phyloP scores from a whole-genome alignment of 1,140 invertebrate species.

The Zaprionus ornatus region DNA sequence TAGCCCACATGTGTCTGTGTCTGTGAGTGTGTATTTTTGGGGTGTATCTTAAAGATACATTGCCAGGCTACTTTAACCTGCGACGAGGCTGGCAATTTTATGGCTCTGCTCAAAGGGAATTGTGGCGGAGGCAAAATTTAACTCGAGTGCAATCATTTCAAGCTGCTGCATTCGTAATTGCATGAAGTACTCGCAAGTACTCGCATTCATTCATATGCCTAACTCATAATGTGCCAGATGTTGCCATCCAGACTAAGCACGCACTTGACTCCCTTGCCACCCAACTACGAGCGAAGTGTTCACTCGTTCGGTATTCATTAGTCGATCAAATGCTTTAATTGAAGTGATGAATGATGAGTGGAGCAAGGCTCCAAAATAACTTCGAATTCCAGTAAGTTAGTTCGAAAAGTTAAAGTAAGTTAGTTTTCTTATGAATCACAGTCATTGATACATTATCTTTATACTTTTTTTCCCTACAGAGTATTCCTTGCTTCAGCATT shows the following conservation, averaged over 20 bases:
- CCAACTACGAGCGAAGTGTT: background rate
- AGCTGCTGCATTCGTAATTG: conserved; percentile 66
- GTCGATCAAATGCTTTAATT: background rate
- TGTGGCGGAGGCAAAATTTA: conserved; percentile 24
- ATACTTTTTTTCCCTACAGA: background rate
- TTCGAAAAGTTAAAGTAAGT: background rate
- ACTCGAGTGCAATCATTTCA: conserved; percentile 68
- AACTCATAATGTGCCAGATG: conserved; percentile 56
- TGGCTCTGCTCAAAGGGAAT: conserved; percentile 15
- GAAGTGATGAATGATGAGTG: background rate
- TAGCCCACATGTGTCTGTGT: conserved; percentile 43
- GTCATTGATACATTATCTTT: background rate
- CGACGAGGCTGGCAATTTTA: conserved; percentile 23
- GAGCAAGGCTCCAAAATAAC: background rate
- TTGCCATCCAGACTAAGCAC: conserved; percentile 7
- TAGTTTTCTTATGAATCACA: background rate
- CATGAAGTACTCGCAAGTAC: conserved; percentile 35
- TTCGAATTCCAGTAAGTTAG: background rate
- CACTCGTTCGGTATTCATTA: conserved; percentile 6
- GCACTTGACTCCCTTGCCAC: conserved; percentile 16
- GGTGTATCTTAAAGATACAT: conserved; percentile 57
- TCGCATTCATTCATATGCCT: conserved; percentile 31
- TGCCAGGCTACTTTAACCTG: conserved; percentile 48
- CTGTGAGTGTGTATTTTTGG: conserved; percentile 37
- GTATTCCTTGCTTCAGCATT: background rate